These are phyloP conservation scores for Amazona vittata DNA, from an alignment of 2,113 vertebrate genomes.

Conservation along the genomic window DNA sequence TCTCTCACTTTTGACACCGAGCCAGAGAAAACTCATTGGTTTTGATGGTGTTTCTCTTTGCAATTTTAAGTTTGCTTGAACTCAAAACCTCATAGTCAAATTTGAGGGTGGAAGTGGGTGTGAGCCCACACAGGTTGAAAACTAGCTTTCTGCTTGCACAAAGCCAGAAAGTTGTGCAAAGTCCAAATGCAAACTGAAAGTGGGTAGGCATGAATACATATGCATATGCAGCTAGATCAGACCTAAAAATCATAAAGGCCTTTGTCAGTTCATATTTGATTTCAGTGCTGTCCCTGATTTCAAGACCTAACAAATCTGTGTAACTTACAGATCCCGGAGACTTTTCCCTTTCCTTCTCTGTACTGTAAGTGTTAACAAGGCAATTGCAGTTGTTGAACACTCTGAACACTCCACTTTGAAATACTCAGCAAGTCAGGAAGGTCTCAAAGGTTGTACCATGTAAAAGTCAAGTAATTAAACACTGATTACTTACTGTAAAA, in stretches of 20 bases:
- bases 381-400: neutral
- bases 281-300: neutral
- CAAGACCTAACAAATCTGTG: neutral
- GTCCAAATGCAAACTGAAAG: neutral
- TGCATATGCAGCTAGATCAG: neutral
- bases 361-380: conserved; percentile 1
- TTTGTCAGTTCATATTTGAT: neutral
- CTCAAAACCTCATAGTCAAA: conserved; percentile 39
- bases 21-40: conserved; percentile 45
- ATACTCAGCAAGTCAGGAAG: conserved; percentile 36
- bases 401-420: conserved; percentile 13
- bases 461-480: conserved; percentile 76
- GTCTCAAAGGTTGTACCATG: conserved; percentile 60
- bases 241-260: neutral
- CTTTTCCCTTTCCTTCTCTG: neutral
- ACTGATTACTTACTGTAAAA: conserved; percentile 58
- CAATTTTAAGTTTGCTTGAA: conserved; percentile 35
- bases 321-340: neutral
- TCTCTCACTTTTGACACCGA: conserved; percentile 23
- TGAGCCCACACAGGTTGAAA: conserved; percentile 59
- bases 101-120: conserved; percentile 39
- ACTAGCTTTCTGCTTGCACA: neutral
- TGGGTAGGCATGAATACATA: neutral
- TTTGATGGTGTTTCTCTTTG: conserved; percentile 37
- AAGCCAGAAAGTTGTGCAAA: neutral